Base-by-base conservation (phyloP, 2,797 vertebrate species). In the Mormyrops boulengeri region DNA sequence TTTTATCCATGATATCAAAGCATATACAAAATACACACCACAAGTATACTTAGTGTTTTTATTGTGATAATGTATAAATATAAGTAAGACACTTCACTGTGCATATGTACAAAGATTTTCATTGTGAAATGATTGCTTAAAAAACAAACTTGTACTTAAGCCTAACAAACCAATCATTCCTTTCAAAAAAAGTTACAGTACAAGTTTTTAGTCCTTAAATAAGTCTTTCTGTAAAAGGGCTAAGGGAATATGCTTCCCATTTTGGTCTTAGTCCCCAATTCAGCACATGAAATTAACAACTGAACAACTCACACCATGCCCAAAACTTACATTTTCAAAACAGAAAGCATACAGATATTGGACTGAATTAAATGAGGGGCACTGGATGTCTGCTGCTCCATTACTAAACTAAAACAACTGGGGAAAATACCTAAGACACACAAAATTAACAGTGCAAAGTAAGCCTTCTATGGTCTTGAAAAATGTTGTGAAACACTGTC, bases 41-140 rank as follows among this genome's bases (percentile, higher is more conserved):
- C 57, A 47, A 57, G 0, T 62, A 73, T 91, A 60, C 92, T 92
- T 94, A 92, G 91, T 95, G 95, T 95, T 88, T 93, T 95, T 96
- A 96, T 96, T 93, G 93, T 93, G 93, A 95, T 96, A 95, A 94
- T 94, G 92, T 92, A 93, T 94, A 91, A 96, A 96, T 96, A 96
- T 96, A 93, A 95, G 96, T 96, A 92, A 95, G 96, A 95, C 93
- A 95, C 94, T 94, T 93, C 93, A 93, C 91, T 94, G 94, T 94
- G 94, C 89, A 94, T 91, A 90, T 94, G 91, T 95, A 94, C 95
- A 95, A 94, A 96, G 91, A 91, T 92, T 86, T 94, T 94, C 91
- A 93, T 92, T 87, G 91, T 92, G 95, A 91, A 93, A 92, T 92
- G 93, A 94, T 92, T 93, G 91, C 93, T 92, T 90, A 89, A 55